Evolutionary conservation across 2,888 invertebrate genomes (phyloP), one percentile per base, ranked within the genome.

Genomic region (Watsonalla cultraria): DNA sequence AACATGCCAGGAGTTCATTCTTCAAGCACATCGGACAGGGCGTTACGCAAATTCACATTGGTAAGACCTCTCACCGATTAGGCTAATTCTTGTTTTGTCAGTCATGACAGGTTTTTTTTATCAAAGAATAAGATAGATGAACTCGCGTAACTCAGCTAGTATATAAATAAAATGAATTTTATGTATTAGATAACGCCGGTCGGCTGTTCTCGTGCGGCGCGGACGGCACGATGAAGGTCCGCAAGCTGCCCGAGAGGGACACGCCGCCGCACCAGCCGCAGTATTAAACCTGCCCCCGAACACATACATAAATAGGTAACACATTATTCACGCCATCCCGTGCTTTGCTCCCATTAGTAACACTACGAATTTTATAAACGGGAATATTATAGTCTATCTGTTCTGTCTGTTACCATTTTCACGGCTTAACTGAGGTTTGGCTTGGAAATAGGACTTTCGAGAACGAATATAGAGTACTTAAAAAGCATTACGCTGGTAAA

Each of bases 161-260:
- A 24, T 24, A 24, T 24, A 24, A 24, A 24, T 24, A 24, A 24
- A 24, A 24, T 24, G 24, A 2, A 2, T 24, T 2, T 24, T 24
- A 24, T 24, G 24, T 24, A 24, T 47, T 71, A 90, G 99, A 99
- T 82, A 93, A 95, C 47, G 94, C 95, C 59, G 95, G 95, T 34
- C 94, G 99, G 50, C 91, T 99, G 68, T 99, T 98, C 91, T 99
- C 99, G 6, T 99, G 99, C 85, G 99, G 99, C 54, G 98, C 98
- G 51, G 99, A 99, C 92, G 99, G 99, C 70, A 98, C 99, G 51
- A 97, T 99, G 95, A 99, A 99, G 92, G 97, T 99, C 65, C 94
- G 99, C 64, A 96, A 96, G 80, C 91, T 99, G 70, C 97, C 98
- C 14, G 97, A 98, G 78, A 93, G 96, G n/a, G 89, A 90, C 70